Conservation (phyloP, 2,113 vertebrate species). For the Ceyx melanurus region DNA sequence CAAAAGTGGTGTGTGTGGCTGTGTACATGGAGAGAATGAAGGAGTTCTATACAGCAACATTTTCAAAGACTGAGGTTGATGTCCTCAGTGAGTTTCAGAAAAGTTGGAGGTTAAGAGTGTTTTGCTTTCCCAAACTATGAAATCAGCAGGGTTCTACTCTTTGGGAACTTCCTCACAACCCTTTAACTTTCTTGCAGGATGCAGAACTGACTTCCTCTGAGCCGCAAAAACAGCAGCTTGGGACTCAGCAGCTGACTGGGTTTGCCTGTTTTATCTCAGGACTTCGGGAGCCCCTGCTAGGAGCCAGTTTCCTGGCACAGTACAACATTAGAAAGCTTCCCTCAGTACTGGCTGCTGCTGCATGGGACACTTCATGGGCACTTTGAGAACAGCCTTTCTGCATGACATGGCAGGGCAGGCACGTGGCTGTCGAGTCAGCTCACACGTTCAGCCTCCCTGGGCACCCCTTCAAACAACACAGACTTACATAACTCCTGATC, state of each 20-base stretch:
- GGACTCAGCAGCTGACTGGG: not conserved
- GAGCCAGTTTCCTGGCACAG: not conserved
- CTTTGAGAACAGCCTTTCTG: not conserved
- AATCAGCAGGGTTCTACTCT: not conserved
- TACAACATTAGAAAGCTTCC: not conserved
- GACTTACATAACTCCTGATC: not conserved
- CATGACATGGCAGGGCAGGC: not conserved
- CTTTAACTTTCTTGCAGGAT: not conserved
- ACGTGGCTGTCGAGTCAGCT: not conserved
- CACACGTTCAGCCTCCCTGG: not conserved
- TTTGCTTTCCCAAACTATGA: not conserved
- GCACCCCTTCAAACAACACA: not conserved
- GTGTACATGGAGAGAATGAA: not conserved
- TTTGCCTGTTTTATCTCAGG: not conserved
- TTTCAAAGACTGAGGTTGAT: not conserved
- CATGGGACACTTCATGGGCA: not conserved
- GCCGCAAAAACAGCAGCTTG: not conserved
- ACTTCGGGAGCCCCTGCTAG: not conserved
- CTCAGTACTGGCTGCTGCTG: not conserved
- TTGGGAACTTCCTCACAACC: not conserved
- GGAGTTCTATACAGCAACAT: not conserved
- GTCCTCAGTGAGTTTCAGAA: not conserved
- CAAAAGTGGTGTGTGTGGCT: not conserved
- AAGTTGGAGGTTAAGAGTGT: not conserved
- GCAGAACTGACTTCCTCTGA: not conserved